Percentiles rank a stretch among this genome's conserved stretches.
Evolutionary conservation across 2,888 invertebrate genomes (phyloP).

Genomic region (Agonopterix heracliana): DNA sequence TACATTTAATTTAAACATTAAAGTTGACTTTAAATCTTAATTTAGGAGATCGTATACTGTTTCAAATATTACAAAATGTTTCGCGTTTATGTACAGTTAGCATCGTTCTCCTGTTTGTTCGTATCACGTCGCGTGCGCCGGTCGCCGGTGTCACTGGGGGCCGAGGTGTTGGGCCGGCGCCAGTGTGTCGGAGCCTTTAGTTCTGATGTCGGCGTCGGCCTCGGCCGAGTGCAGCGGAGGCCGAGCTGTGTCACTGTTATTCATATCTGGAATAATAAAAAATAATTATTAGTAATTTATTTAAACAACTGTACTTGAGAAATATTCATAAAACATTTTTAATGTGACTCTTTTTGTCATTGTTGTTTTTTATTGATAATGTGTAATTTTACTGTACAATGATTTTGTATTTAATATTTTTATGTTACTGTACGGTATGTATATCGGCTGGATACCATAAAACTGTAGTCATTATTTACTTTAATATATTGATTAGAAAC

Average conservation of each 20-base stretch:
- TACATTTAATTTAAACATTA: slow-evolving; percentile 68
- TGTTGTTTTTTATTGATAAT: neutral
- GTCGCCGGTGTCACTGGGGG: slow-evolving; percentile 4
- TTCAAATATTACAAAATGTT: slow-evolving; percentile 76
- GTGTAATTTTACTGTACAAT: too few species aligned
- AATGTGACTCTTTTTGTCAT: neutral
- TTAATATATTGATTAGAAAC: too few species aligned
- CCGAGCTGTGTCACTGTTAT: slow-evolving; percentile 56
- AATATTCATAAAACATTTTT: neutral
- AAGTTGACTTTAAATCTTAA: slow-evolving; percentile 75
- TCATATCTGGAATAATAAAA: slow-evolving; percentile 49
- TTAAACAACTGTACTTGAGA: neutral
- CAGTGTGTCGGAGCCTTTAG: slow-evolving; percentile 15
- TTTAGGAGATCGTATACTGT: slow-evolving; percentile 77
- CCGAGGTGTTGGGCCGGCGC: slow-evolving; percentile 14
- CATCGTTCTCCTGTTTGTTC: slow-evolving; percentile 66
- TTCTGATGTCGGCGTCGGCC: slow-evolving; percentile 16
- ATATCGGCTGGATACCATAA: neutral
- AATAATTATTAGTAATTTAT: neutral
- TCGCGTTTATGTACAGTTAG: slow-evolving; percentile 69
- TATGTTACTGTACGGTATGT: neutral
- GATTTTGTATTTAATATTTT: too few species aligned
- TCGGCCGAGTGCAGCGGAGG: slow-evolving; percentile 28
- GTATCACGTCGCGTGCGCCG: slow-evolving; percentile 43
- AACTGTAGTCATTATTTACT: neutral